A percentile compares a stretch with the other conserved stretches of the same genome.
phyloP scores from a whole-genome alignment of 2,113 vertebrate genomes.

The Corythoichthys intestinalis region DNA sequence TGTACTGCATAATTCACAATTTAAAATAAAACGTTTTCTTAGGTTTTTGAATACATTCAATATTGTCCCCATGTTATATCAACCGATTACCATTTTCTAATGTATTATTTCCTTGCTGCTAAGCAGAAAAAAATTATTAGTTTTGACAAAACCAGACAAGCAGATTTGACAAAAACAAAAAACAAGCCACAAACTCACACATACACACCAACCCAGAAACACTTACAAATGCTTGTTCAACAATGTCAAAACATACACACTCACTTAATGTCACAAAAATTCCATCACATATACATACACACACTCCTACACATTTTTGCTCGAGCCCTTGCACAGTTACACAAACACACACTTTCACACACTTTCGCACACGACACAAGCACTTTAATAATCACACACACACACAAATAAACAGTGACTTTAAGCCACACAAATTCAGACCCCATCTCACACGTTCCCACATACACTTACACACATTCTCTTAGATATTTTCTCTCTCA shows the following conservation, averaged over 20 bases:
- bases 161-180: neutral
- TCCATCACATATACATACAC: neutral
- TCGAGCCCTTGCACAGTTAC: neutral
- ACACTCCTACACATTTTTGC: neutral
- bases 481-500: too few species aligned
- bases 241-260: too few species aligned
- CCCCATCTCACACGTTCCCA: too few species aligned
- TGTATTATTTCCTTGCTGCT: neutral
- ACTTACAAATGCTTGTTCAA: neutral
- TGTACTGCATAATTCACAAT: constrained; percentile 1
- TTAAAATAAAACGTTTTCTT: neutral
- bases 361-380: too few species aligned
- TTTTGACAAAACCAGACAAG: neutral
- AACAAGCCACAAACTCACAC: neutral
- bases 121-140: neutral
- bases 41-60: neutral
- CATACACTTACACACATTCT: too few species aligned
- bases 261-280: too few species aligned
- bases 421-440: too few species aligned
- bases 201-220: too few species aligned
- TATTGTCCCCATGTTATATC: neutral
- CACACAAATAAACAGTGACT: too few species aligned
- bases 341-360: neutral
- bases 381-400: too few species aligned
- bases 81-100: neutral